Base-by-base conservation (phyloP, 1,140 invertebrate species). In the Ips nitidus region DNA sequence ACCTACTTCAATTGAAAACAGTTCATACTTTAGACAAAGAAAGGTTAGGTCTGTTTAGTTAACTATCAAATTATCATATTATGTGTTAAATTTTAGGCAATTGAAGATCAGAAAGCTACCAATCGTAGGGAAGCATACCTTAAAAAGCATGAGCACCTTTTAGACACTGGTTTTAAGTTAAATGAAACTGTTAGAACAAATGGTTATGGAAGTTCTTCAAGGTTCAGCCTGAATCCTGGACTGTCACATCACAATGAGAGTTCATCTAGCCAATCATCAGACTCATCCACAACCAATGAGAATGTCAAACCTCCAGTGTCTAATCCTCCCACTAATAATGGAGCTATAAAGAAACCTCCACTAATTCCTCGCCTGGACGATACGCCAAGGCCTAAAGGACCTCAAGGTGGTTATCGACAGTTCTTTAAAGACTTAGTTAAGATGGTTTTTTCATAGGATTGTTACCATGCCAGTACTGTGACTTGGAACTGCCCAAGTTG, bases 381-480 rank as follows among this genome's bases (percentile, higher is more conserved):
- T 50, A 6, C 37, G 6, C 5, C 57, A 42, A 67, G 61, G 58
- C 56, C 72, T 5, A 73, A 71, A 50, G 62, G 61, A 37, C 50
- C 63, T 43, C 58, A 69, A 62, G 66, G 66, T 69, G 62, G 8
- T 45, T 47, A n/a, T 45, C 37, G 36, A 61, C 22, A 22, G 22
- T 22, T 22, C 22, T 47, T 47, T 45, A 43, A 37, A 43, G 5
- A 37, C 2, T 53, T 41, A 41, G 8, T 53, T 53, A 5, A n/a
- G 40, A 65, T 5, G 2, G 41, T 50, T 53, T 60, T 41, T 58
- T 65, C 62, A 50, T 50, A 66, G 70, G 74, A 5, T 52, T 79
- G n/a, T 73, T 85, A 41, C 74, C 81, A 2, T 89, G 87, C 76
- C 80, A 83, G 71, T 88, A 82, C 76, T 90, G 89, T 77, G 84